Base-by-base conservation (phyloP, 2,888 invertebrate species). In the Gymnoscelis rufifasciata region DNA sequence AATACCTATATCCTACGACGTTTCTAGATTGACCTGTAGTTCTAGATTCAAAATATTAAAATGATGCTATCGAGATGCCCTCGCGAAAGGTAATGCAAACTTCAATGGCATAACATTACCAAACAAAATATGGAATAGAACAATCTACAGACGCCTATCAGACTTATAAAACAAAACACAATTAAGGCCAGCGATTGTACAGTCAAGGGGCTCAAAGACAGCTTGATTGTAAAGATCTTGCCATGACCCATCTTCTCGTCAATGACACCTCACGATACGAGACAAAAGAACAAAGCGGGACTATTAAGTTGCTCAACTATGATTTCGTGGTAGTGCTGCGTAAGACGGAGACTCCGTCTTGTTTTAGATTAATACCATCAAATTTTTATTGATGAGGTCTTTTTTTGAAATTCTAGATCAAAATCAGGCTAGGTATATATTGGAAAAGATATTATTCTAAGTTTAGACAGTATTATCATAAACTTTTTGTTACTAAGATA, bases 221-320 rank as follows among this genome's bases (percentile, higher is more conserved):
- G 56, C 52, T 52, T 56, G 54, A 59, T 59, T 62, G 63, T 58
- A 68, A 54, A 52, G 69, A 71, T 78, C 74, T 82, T 74, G 71
- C 78, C 83, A 64, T 78, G 81, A 80, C 78, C 81, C 81, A 75
- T 80, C 82, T 73, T 39, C 57, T 42, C 41, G 56, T 76, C 79
- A 81, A 81, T 79, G 82, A 79, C 83, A 83, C 71, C 71, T 70
- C 70, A 75, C 71, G 75, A 19, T 49, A 46, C 64, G 57, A 77
- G 71, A 80, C 80, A 80, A 82, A 84, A 83, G 83, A 86, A 86
- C 83, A 82, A 84, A 83, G 57, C 74, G 65, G 62, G 48, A 56
- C 75, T 71, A 80, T 83, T 83, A 80, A 59, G 61, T 83, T 84
- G 68, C 80, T 65, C 78, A 83, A 83, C 66, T 53, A 46, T 48